Base-by-base conservation (phyloP, 2,797 vertebrate species). In the Danio aesculapii region DNA sequence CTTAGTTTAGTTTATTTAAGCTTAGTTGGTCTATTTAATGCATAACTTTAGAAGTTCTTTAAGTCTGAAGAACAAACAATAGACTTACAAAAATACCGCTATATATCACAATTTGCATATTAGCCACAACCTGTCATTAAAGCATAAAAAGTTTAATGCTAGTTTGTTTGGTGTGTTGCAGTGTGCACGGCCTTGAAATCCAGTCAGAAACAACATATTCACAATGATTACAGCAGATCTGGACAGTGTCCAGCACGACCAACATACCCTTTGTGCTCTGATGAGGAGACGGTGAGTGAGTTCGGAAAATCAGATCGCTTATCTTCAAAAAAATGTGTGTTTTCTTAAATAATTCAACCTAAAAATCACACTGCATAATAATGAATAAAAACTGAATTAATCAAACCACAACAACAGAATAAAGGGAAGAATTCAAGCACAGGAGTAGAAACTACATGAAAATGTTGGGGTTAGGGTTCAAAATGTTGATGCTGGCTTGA, bases 221-320 rank as follows among this genome's bases (percentile, higher is more conserved):
- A 10, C 0, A 53, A 59, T 21, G 49, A 43, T 62, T 57, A 72
- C 84, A 63, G 74, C 72, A 81, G 70, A 61, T 80, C 0, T 61
- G 83, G 41, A 8, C 61, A 11, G 8, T 94, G 92, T 78, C 1
- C 67, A 6, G 47, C 0, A 0, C 49, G 41, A 19, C 14, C 83
- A 2, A 39, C 52, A 7, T 1, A n/a, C 2, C 19, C 87, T 0
- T 71, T 93, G 86, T 95, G 93, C 72, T 86, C 90, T 17, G 92
- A 94, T 8, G 84, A 92, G 1, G 91, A 93, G 81, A 91, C 87
- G 93, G 93, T 94, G 61, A 83, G 87, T 94, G 57, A 79, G 79
- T 82, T 59, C 43, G 57, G 67, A 76, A 13, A 30, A 17, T 13
- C 61, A 74, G 39, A 53, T 76, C 39, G 50, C 49, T n/a, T 52